These are phyloP conservation scores for Phrynosoma blainvillii DNA, from an alignment of 2,113 vertebrate species.

Conservation along the genomic window DNA sequence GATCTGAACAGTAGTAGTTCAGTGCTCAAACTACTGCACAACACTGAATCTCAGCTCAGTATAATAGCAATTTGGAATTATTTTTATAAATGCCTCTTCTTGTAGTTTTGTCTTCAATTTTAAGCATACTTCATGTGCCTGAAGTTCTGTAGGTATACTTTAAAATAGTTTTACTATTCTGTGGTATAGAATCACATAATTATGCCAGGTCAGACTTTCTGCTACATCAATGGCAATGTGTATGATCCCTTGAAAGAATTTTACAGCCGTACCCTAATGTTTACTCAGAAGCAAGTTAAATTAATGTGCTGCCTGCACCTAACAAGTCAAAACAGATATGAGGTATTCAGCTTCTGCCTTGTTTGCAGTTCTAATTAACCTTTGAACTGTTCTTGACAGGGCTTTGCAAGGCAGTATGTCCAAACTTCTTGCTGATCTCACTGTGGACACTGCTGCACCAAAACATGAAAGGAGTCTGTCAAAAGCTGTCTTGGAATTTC, in stretches of 20 bases:
- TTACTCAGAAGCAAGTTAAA: neutral
- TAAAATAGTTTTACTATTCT: neutral
- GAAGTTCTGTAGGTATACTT: neutral
- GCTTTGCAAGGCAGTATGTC: constrained; percentile 80
- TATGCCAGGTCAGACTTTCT: neutral
- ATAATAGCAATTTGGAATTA: neutral
- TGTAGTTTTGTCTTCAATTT: neutral
- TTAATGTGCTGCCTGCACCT: neutral
- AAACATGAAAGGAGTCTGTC: constrained; percentile 76
- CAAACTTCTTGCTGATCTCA: constrained; percentile 77
- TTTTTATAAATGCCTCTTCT: neutral
- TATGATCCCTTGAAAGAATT: neutral
- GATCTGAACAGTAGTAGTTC: too few species aligned
- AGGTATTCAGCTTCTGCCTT: neutral
- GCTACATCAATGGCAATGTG: neutral
- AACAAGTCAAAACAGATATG: too few species aligned
- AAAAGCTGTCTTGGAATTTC: constrained; percentile 74
- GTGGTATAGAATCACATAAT: neutral
- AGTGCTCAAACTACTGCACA: too few species aligned
- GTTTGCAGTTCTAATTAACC: constrained; percentile 21
- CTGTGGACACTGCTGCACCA: constrained; percentile 60
- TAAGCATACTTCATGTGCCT: neutral
- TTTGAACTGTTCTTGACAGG: constrained; percentile 70
- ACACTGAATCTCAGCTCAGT: neutral
- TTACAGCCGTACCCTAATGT: neutral